Conservation (phyloP, 2,888 invertebrate species). For the Dynastes tityus region DNA sequence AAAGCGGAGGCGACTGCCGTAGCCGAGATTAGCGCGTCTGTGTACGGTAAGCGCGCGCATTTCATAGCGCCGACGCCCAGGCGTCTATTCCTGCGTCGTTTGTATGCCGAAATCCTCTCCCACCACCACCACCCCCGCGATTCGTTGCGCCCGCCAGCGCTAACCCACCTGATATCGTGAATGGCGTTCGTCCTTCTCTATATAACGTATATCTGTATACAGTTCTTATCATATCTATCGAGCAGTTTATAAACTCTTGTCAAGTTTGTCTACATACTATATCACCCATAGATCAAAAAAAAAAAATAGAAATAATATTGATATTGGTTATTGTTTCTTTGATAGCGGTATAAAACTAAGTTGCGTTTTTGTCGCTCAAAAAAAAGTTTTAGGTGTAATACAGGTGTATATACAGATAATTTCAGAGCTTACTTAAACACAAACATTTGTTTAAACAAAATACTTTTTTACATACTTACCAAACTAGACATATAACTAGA, state of each 20-base stretch:
- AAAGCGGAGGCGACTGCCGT: slow-evolving; percentile 40
- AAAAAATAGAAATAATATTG: too few species aligned
- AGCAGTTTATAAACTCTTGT: neutral
- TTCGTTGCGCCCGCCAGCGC: slow-evolving; percentile 21
- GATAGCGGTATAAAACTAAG: too few species aligned
- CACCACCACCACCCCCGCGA: slow-evolving; percentile 53
- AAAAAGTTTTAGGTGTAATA: too few species aligned
- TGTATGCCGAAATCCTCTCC: slow-evolving; percentile 47
- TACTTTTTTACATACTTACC: too few species aligned
- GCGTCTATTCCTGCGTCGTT: slow-evolving; percentile 60
- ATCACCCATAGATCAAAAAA: too few species aligned
- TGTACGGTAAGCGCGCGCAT: slow-evolving; percentile 46
- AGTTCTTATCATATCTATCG: neutral
- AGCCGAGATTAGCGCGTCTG: slow-evolving; percentile 47
- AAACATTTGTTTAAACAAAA: too few species aligned
- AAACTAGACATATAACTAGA: too few species aligned
- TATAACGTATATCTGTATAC: neutral
- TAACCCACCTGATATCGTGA: slow-evolving; percentile 54
- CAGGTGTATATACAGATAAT: too few species aligned
- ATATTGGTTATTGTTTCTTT: too few species aligned
- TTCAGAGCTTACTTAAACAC: too few species aligned
- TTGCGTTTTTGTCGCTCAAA: too few species aligned
- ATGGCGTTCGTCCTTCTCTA: slow-evolving; percentile 46
- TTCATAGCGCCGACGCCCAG: slow-evolving; percentile 64
- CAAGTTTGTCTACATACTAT: too few species aligned